Base-by-base conservation (phyloP, 2,888 invertebrate genomes). In the Tubulanus polymorphus region DNA sequence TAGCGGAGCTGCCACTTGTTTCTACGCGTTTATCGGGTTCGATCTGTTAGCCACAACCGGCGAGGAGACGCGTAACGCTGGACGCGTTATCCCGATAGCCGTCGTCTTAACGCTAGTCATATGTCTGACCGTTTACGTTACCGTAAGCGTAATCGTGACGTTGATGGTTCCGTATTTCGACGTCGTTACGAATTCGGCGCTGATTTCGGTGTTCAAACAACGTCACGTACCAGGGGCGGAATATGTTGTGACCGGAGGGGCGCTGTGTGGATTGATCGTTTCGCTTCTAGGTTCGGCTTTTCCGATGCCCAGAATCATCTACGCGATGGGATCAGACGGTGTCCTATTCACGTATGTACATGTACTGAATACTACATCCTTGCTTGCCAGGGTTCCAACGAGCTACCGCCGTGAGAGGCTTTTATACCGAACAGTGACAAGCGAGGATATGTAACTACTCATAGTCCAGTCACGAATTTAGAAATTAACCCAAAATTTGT, bases 321-420 rank as follows among this genome's bases (percentile, higher is more conserved):
- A 93, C 70, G 89, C 93, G 1, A 93, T 93, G 93, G 91, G 93
- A 0, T 84, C 86, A 27, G 93, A 93, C 71, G 93, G 93, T 0
- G 81, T 93, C 12, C 81, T 93, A 15, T 93, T 93, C 71, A 84
- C 41, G 41, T 41, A 41, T 20, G 41, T 41, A 41, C 6, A 41
- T 8, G 6, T 8, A 15, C n/a, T n/a, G n/a, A n/a, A n/a, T n/a
- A n/a, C n/a, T n/a, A n/a, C n/a, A n/a, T n/a, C n/a, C n/a, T n/a
- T n/a, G n/a, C n/a, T n/a, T n/a, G n/a, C n/a, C n/a, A n/a, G n/a
- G n/a, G n/a, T n/a, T n/a, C n/a, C n/a, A n/a, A n/a, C n/a, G n/a
- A n/a, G n/a, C n/a, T n/a, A n/a, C n/a, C n/a, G n/a, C n/a, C n/a
- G n/a, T n/a, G n/a, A n/a, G n/a, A n/a, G n/a, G n/a, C n/a, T n/a